Percentiles rank a stretch among this genome's conserved stretches.
Conservation (phyloP, 2,797 vertebrate species). For the Pangasius mekongensis region DNA sequence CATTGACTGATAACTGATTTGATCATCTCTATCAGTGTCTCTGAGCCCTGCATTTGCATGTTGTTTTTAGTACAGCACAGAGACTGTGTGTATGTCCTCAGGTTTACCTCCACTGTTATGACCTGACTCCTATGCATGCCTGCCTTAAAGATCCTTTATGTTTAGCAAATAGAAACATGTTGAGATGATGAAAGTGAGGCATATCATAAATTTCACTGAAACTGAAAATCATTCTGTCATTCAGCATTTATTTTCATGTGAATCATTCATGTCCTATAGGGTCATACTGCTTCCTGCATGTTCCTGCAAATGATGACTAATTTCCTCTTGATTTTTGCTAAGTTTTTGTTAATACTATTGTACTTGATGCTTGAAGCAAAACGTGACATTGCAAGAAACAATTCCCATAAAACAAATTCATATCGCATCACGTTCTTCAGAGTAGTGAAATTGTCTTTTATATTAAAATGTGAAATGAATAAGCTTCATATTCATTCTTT, state of each 20-base stretch:
- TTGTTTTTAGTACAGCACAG: conserved; percentile 33
- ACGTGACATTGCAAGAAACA: neutral
- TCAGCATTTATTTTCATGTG: neutral
- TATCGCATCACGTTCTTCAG: neutral
- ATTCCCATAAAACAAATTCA: neutral
- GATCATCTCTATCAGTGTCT: conserved; percentile 18
- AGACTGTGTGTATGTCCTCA: conserved; percentile 24
- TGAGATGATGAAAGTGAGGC: neutral
- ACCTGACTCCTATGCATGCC: too few species aligned
- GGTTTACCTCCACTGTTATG: conserved; percentile 5
- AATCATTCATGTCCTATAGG: neutral
- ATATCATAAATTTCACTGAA: conserved; percentile 3
- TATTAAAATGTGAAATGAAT: neutral
- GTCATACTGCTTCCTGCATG: neutral
- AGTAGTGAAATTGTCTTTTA: neutral
- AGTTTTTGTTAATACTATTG: neutral
- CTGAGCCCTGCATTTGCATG: conserved; percentile 43
- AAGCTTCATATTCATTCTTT: neutral
- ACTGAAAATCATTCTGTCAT: neutral
- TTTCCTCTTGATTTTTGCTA: neutral
- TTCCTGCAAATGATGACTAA: neutral
- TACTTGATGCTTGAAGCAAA: neutral
- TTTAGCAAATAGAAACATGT: conserved; percentile 3
- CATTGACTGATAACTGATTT: conserved; percentile 13
- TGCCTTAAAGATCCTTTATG: conserved; percentile 2